These are phyloP conservation scores for Dynastes hyllus DNA, from an alignment of 2,888 invertebrate species.

Conservation along the genomic window DNA sequence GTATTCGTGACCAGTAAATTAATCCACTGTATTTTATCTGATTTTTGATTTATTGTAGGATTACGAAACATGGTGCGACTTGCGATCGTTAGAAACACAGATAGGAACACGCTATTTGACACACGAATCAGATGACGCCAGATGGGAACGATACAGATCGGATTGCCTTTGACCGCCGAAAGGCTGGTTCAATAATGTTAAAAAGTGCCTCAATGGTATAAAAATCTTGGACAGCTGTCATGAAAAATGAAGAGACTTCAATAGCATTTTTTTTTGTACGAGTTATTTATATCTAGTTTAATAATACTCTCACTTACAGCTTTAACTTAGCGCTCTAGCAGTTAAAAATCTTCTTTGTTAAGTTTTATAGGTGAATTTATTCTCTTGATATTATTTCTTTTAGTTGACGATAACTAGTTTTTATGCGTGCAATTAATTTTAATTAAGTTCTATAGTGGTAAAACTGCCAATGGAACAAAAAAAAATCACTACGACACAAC, in stretches of 20 bases:
- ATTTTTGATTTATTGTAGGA: conserved; percentile 73
- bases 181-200: conserved; percentile 72
- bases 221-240: conserved; percentile 61
- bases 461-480: conserved; percentile 35
- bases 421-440: conserved; percentile 5
- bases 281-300: conserved; percentile 44
- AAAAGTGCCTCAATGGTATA: conserved; percentile 68
- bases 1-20: conserved; percentile 40
- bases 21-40: too few relatives aligned
- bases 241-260: conserved; percentile 34
- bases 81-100: conserved; percentile 88
- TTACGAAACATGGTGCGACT: conserved; percentile 95
- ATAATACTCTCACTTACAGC: conserved; percentile 42
- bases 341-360: conserved; percentile 6
- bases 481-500: conserved; percentile 9
- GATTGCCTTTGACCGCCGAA: conserved; percentile 70
- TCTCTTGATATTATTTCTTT: neutral
- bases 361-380: conserved; percentile 16
- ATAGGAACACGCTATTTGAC: conserved; percentile 87
- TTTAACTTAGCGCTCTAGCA: conserved; percentile 26
- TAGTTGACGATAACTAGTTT: neutral
- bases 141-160: conserved; percentile 80
- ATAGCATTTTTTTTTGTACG: conserved; percentile 37
- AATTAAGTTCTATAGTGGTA: conserved; percentile 10
- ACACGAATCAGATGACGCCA: conserved; percentile 93